Conservation (phyloP, 2,113 vertebrate species). For the Mirza zaza region DNA sequence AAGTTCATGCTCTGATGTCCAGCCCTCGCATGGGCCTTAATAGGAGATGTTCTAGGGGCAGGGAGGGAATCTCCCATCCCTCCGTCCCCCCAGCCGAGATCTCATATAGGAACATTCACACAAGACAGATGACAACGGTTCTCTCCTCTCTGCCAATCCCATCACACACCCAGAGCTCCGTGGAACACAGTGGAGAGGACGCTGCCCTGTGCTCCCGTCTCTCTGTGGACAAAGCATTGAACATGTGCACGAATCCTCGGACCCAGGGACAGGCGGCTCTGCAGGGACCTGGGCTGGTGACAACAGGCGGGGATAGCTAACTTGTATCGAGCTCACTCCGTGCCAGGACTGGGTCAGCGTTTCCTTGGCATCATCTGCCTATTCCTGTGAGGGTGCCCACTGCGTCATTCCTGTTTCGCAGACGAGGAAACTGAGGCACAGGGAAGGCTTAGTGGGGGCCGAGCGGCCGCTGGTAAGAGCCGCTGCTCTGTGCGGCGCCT, state of each 20-base stretch:
- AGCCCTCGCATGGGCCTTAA: fast-evolving
- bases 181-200: fast-evolving
- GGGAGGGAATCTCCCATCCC: background rate
- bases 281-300: background rate
- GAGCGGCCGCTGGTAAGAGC: fast-evolving
- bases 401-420: background rate
- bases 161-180: fast-evolving
- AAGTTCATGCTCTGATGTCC: fast-evolving
- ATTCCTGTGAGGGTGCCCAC: too few species aligned
- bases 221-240: background rate
- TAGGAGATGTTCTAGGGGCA: fast-evolving
- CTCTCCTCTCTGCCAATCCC: background rate
- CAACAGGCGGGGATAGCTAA: background rate
- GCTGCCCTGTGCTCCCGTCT: fast-evolving
- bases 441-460: background rate
- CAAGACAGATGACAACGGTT: fast-evolving
- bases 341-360: background rate
- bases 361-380: fast-evolving
- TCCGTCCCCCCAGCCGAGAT: background rate
- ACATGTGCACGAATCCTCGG: fast-evolving
- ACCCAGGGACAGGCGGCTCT: background rate
- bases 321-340: fast-evolving
- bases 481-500: fast-evolving
- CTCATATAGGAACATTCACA: fast-evolving
- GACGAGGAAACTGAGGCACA: background rate